Conservation (phyloP, 2,797 vertebrate genomes). For the Spizella passerina region DNA sequence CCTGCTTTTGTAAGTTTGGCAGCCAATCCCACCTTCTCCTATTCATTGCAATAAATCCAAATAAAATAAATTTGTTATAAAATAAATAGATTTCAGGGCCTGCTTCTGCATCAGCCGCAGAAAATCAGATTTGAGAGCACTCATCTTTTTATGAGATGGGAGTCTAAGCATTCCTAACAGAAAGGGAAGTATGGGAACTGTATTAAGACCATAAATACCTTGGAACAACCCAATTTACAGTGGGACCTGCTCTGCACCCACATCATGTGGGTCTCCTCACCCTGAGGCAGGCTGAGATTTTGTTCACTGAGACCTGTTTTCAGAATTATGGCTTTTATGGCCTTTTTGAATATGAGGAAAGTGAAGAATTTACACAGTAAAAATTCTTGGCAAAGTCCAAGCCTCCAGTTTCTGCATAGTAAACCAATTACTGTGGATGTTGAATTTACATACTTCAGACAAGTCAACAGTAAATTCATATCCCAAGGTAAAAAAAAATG, state of each 20-base stretch:
- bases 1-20: background rate
- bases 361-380: background rate
- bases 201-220: background rate
- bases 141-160: background rate
- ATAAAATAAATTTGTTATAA: background rate
- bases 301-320: background rate
- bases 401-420: background rate
- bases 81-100: background rate
- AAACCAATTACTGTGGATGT: background rate
- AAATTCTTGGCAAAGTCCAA: constrained; percentile 13
- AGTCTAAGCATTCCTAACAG: background rate
- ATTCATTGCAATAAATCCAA: background rate
- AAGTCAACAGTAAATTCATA: background rate
- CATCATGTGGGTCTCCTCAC: background rate
- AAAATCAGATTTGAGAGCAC: background rate
- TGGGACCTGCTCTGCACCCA: background rate
- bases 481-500: background rate
- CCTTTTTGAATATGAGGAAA: background rate
- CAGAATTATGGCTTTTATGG: background rate
- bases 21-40: background rate
- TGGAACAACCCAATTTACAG: background rate
- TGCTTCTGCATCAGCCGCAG: background rate
- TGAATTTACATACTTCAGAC: background rate
- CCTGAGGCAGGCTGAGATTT: background rate
- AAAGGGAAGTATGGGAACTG: background rate